Evolutionary conservation across 2,113 vertebrate genomes (phyloP).

Genomic region (Gobius niger): DNA sequence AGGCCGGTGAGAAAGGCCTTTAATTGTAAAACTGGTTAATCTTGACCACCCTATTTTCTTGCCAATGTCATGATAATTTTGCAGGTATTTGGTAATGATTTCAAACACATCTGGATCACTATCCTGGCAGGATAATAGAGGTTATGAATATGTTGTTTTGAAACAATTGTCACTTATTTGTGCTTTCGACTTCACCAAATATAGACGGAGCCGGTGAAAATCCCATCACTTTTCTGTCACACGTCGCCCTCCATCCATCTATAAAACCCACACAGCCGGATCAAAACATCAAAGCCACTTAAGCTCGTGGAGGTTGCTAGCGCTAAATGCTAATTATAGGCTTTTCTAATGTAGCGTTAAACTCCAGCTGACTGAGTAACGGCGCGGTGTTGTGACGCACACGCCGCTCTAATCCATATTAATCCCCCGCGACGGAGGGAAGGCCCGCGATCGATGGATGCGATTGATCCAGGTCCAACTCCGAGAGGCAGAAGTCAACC

Average conservation of each 20-base stretch:
- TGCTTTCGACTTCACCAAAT: no score
- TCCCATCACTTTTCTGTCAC: background rate
- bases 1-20: no score
- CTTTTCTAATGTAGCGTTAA: constrained; percentile 31
- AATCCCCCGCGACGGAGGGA: constrained; percentile 63
- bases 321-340: constrained; percentile 49
- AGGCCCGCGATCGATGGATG: constrained; percentile 55
- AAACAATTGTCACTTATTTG: no score
- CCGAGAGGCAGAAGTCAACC: constrained; percentile 12
- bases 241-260: constrained; percentile 37
- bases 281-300: constrained; percentile 56
- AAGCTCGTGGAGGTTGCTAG: constrained; percentile 29
- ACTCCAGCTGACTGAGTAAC: constrained; percentile 47
- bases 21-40: no score
- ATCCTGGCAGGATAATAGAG: no score
- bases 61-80: no score
- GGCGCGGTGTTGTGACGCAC: constrained; percentile 43
- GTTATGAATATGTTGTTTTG: no score
- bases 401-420: constrained; percentile 65
- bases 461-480: constrained; percentile 64
- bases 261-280: constrained; percentile 28
- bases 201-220: no score
- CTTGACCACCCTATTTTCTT: no score
- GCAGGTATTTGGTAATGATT: no score
- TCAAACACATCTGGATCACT: no score